Evolutionary conservation across 1,140 invertebrate species (phyloP).

Genomic region (Drosophila malerkotliana): DNA sequence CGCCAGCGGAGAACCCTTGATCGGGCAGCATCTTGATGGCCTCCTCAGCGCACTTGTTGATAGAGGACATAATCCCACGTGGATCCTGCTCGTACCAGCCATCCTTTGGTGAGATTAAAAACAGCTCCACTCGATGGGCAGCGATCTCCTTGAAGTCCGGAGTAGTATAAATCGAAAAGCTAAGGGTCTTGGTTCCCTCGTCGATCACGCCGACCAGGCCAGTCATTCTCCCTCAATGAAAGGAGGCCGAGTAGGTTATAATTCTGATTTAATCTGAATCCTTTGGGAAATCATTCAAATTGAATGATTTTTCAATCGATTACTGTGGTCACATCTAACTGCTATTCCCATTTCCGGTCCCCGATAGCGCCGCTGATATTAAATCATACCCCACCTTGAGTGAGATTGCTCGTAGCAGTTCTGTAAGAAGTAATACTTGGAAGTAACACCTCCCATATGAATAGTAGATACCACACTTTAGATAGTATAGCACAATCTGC

Average conservation of each 20-base stretch:
- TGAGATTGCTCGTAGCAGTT: not conserved
- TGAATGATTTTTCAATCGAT: constrained; percentile 53
- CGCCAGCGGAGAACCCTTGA: constrained; percentile 85
- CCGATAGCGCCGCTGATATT: constrained; percentile 43
- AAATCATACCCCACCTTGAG: constrained; percentile 4
- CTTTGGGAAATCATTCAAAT: too few species aligned
- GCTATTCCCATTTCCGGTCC: constrained; percentile 60
- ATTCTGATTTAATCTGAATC: too few species aligned
- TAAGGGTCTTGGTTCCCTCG: constrained; percentile 96
- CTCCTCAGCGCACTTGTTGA: constrained; percentile 90
- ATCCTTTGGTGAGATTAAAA: constrained; percentile 91
- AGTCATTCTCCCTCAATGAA: constrained; percentile 54
- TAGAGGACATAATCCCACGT: constrained; percentile 91
- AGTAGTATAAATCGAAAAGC: constrained; percentile 96
- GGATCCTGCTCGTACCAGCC: constrained; percentile 99
- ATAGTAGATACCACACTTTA: too few species aligned
- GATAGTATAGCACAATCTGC: not conserved
- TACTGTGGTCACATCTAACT: constrained; percentile 45
- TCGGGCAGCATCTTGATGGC: constrained; percentile 86
- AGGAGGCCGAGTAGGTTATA: not conserved
- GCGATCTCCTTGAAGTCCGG: constrained; percentile 92
- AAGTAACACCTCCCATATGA: not conserved
- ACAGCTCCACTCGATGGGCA: constrained; percentile 93
- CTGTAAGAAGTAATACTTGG: not conserved
- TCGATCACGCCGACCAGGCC: constrained; percentile 93